Evolutionary conservation across 1,140 invertebrate genomes (phyloP), one percentile per base, ranked within the genome.

Genomic region (Coptotermes formosanus): DNA sequence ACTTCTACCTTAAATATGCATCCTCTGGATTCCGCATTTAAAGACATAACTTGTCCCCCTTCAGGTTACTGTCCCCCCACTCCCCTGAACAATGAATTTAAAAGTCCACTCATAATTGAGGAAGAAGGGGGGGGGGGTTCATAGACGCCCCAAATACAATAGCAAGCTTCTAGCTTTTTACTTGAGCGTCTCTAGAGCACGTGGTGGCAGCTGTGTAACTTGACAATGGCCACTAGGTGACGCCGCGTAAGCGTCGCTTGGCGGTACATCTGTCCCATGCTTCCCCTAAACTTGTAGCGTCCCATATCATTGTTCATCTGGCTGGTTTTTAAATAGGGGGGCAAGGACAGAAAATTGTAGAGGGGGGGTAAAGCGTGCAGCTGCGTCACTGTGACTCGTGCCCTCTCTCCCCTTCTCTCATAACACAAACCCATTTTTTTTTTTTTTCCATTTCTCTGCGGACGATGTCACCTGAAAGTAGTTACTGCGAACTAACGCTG

Each of bases 291-390:
- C 64, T 75, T 75, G 64, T 75, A 75, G 64, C 64, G 64, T 75
- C 64, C n/a, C 64, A 7, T 75, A 75, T 75, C 64, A 75, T 12
- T 75, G 64, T 30, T 75, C 64, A 30, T 75, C 64, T 75, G 64
- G n/a, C 64, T 75, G 64, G 64, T 75, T 75, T 75, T 75, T 75
- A 75, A 75, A 75, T 75, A 75, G 64, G 64, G 25, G n/a, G 64
- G 64, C 11, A 75, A 75, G 64, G 64, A 30, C 25, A 75, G 64
- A 75, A 55, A 7, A 75, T 75, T 75, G n/a, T 75, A 25, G 3
- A 59, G 55, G 14, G n/a, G 59, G 59, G 59, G 12, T 75, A 30
- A 75, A 75, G 64, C 64, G 64, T 75, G 64, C 64, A 75, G 64
- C 64, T 75, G 64, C 64, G 64, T 64, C 19, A 16, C 19, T 21